phyloP scores from a whole-genome alignment of 1,140 invertebrate species.

The Drosophila pachea region DNA sequence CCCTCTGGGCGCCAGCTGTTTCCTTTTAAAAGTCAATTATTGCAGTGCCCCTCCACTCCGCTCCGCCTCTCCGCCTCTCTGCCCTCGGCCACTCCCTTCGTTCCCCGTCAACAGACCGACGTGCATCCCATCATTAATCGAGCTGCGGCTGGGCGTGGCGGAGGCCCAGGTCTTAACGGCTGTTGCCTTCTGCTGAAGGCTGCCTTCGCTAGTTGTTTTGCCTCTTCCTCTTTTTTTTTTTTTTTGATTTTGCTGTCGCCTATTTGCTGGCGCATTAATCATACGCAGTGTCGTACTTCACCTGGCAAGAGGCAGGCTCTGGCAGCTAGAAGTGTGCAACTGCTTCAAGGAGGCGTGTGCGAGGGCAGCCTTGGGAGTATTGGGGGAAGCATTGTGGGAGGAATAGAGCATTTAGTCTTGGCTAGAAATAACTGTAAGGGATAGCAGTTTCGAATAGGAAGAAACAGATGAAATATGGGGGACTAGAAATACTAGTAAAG shows the following conservation, averaged over 20 bases:
- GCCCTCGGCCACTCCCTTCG: too few relatives aligned
- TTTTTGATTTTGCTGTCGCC: conserved; percentile 9
- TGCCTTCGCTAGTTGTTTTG: conserved; percentile 7
- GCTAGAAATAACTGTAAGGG: too few relatives aligned
- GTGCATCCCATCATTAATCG: conserved; percentile 44
- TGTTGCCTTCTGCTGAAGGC: conserved; percentile 14
- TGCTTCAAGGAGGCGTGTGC: neutral
- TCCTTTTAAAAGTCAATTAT: conserved; percentile 61
- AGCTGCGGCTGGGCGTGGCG: conserved; percentile 13
- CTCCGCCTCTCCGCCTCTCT: too few relatives aligned
- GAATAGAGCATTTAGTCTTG: too few relatives aligned
- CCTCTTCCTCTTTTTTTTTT: too few relatives aligned
- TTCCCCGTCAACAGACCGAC: conserved; percentile 3
- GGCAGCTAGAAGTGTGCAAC: neutral
- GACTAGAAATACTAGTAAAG: too few relatives aligned
- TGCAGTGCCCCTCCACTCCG: conserved; percentile 6
- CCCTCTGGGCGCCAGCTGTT: conserved; percentile 47
- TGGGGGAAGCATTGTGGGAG: too few relatives aligned
- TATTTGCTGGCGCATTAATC: conserved; percentile 51
- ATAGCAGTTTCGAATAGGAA: too few relatives aligned
- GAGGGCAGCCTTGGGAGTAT: neutral
- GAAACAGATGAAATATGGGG: too few relatives aligned
- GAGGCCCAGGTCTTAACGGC: conserved; percentile 19
- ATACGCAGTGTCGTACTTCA: conserved; percentile 38
- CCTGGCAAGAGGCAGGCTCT: neutral